Evolutionary conservation across 2,888 invertebrate genomes (phyloP), one percentile per base, ranked within the genome.

Genomic region (Drosophila prostipennis): DNA sequence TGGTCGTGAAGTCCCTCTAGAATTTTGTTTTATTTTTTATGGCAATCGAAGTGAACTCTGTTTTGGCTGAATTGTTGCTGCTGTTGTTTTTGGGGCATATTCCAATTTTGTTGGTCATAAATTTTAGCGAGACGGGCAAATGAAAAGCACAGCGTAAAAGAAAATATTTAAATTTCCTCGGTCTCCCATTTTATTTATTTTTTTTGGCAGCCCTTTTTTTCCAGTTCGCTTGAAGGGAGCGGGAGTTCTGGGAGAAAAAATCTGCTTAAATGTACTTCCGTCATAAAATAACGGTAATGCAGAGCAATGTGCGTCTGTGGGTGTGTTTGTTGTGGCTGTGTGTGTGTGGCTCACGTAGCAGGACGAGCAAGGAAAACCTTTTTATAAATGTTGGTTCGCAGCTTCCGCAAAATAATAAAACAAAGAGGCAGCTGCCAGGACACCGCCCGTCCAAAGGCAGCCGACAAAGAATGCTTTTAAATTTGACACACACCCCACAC

Each of bases 251-350:
- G 39, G 63, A 42, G 72, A 73, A 70, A 79, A 84, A 83, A 83
- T 79, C 79, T 75, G 78, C 83, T 87, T 79, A 80, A 84, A 87
- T 84, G 87, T 84, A 84, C 80, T 87, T 84, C 84, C 87, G 87
- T 84, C 82, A 84, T 84, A 84, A 84, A 87, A 84, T 76, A 86
- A 87, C 79, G 71, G 79, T 86, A 83, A 86, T 86, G 84, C 83
- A 79, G 64, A 70, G 69, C 54, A 52, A 69, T 69, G 59, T 69
- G 69, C 68, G 61, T 55, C 49, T 49, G 51, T 19, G 19, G 19
- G 19, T 19, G 19, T 56, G 34, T 16, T 34, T 23, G 43, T n/a
- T 49, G 45, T 34, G 55, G 64, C 19, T 19, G 43, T 56, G 36
- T 60, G 40, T 56, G 36, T 71, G 48, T 49, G 68, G 40, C 77